Evolutionary conservation across 2,888 invertebrate species (phyloP).

Genomic region (Hypolimnas misippus): DNA sequence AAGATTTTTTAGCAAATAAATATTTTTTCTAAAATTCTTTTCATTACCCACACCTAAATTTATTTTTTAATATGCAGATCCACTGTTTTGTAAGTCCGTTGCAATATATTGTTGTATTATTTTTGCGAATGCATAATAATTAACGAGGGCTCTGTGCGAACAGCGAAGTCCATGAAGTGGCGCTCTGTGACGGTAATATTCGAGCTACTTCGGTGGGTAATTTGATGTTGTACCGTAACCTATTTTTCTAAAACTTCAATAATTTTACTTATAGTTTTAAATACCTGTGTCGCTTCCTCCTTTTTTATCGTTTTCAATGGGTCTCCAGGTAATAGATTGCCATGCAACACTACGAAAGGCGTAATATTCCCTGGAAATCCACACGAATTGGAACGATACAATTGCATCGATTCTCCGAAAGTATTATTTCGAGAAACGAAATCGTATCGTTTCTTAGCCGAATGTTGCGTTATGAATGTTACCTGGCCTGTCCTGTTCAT

Average conservation of each 20-base stretch:
- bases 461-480: constrained; percentile 10
- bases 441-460: constrained; percentile 19
- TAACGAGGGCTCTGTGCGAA: neutral
- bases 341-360: neutral
- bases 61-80: constrained; percentile 14
- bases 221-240: neutral
- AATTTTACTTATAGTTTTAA: neutral
- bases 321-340: neutral
- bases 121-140: constrained; percentile 6
- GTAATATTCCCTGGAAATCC: constrained; percentile 8
- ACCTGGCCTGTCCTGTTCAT: neutral
- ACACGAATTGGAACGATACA: constrained; percentile 15
- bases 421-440: constrained; percentile 4
- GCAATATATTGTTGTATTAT: constrained; percentile 6
- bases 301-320: neutral
- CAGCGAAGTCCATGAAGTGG: neutral
- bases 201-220: neutral
- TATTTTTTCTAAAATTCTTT: constrained; percentile 22
- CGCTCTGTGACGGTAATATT: neutral
- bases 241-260: neutral
- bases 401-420: neutral
- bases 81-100: constrained; percentile 3
- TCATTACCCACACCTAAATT: constrained; percentile 26
- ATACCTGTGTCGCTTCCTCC: constrained; percentile 4
- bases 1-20: constrained; percentile 30